Evolutionary conservation across 2,113 vertebrate species (phyloP).

Genomic region (Cheirogaleus medius): DNA sequence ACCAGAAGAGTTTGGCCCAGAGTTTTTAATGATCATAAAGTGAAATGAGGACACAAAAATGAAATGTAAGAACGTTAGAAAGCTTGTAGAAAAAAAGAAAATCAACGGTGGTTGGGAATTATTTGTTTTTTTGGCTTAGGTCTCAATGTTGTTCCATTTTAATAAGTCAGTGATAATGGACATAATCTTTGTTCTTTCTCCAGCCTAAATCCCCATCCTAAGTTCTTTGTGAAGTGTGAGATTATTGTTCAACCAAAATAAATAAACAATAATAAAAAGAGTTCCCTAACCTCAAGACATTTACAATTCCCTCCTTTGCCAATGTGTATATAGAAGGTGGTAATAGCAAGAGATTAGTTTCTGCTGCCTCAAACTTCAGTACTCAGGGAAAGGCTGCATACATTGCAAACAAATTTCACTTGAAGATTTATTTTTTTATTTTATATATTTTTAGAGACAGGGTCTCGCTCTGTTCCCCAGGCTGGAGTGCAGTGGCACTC

Average conservation of each 20-base stretch:
- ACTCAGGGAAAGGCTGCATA: not conserved
- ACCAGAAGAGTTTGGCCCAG: not conserved
- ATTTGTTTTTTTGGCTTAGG: not conserved
- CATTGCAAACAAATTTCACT: not conserved
- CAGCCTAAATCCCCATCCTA: not conserved
- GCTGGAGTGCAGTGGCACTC: too few relatives aligned
- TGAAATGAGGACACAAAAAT: slow-evolving; percentile 35
- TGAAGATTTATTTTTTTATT: not conserved
- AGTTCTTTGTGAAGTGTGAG: not conserved
- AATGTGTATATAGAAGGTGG: not conserved
- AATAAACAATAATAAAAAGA: not conserved
- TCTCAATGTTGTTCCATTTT: not conserved
- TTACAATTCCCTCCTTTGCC: not conserved
- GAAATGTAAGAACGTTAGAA: not conserved
- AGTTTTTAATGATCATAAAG: slow-evolving; percentile 40
- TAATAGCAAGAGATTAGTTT: not conserved
- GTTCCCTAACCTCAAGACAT: not conserved
- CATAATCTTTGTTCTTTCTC: not conserved
- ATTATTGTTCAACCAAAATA: not conserved
- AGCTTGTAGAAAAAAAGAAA: not conserved
- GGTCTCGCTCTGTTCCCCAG: too few relatives aligned
- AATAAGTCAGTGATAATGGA: not conserved
- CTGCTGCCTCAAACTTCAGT: not conserved
- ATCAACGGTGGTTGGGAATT: not conserved
- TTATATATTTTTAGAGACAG: too few relatives aligned